Evolutionary conservation across 2,113 vertebrate genomes (phyloP).

Genomic region (Isurus oxyrinchus): DNA sequence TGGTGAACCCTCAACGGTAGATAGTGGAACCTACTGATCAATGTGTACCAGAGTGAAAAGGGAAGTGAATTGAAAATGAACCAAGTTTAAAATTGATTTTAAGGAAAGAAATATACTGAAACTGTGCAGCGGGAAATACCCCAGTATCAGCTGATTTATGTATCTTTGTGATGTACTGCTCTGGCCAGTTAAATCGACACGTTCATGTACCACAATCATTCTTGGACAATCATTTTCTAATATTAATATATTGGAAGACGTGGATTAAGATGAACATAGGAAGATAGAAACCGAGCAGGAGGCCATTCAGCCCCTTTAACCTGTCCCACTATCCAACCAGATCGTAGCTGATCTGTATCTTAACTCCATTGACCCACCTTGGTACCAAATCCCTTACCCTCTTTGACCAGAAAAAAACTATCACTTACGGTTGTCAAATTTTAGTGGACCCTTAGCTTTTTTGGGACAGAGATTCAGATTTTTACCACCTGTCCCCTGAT

Average conservation of each 20-base stretch:
- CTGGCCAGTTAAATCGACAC: neutral
- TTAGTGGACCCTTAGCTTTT: neutral
- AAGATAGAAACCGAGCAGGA: neutral
- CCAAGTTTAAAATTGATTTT: neutral
- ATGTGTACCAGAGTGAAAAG: neutral
- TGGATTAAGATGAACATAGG: neutral
- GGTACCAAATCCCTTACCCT: neutral
- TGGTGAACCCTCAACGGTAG: neutral
- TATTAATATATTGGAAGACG: neutral
- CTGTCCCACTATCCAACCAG: neutral
- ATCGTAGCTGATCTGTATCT: neutral
- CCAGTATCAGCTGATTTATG: neutral
- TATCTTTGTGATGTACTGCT: neutral
- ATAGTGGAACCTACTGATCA: neutral
- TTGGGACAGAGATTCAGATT: neutral
- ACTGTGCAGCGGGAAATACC: neutral
- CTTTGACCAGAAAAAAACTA: neutral
- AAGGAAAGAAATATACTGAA: neutral
- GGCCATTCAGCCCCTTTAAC: neutral
- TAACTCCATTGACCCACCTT: neutral
- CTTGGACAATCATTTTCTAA: neutral
- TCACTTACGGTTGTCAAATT: neutral
- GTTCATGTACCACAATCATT: neutral
- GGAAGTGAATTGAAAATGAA: neutral
- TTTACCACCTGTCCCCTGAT: neutral